Base-by-base conservation (phyloP, 2,113 vertebrate genomes). In the Falcunculus frontatus region DNA sequence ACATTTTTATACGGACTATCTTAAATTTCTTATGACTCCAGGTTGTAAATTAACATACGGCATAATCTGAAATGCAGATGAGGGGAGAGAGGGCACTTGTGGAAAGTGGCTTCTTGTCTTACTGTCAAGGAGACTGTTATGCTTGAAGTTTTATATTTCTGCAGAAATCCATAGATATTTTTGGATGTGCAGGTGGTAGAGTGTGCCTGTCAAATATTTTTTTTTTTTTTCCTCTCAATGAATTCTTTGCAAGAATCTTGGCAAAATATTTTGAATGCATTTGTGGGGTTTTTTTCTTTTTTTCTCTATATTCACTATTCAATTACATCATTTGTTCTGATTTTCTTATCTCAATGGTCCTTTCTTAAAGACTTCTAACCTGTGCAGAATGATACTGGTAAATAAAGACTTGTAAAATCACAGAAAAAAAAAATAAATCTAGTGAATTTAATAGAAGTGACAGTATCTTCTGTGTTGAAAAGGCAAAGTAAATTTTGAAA, bases 101-200 rank as follows among this genome's bases (percentile, higher is more conserved):
- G 53, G 23, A 82, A 95, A 96, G 93, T 94, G 92, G 93, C 90
- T 96, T 94, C 93, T 97, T 93, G 87, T 95, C 89, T 96, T 92
- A 86, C 90, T 90, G 96, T 96, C 92, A 96, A 96, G 95, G 92
- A 94, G 93, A 87, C 86, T 96, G 84, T 97, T 96, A 78, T 56
- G 76, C 80, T 84, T 75, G 17, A 92, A 90, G 80, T 84, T 92
- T 60, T 82, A 56, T 76, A 59, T 90, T 95, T 94, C 76, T 94
- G 73, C 83, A 87, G 62, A 84, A 96, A 90, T 90, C 53, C 85
- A 70, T 37, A 57, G 93, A 77, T 95, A 96, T 96, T 96, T 97
- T 95, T 92, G 92, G 93, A 75, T 96, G 42, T 72, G 85, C 95
- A 96, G 95, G 95, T 96, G 95, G 87, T 86, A 74, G 57, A 93